A percentile compares a stretch with the other conserved stretches of the same genome.
phyloP scores from a whole-genome alignment of 1,140 invertebrate genomes.

The Diuraphis noxia region DNA sequence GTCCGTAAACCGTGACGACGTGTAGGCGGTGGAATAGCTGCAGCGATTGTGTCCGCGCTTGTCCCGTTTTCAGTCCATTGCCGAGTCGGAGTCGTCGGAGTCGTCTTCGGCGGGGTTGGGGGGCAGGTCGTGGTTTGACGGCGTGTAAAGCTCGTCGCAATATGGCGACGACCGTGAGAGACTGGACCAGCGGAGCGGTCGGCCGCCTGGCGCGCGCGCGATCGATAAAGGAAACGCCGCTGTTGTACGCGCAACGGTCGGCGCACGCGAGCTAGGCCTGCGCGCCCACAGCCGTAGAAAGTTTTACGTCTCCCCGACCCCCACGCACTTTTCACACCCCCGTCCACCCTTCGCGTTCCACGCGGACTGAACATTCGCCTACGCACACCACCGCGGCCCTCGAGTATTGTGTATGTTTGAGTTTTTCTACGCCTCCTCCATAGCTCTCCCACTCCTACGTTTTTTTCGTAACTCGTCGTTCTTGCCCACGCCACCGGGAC shows the following conservation, averaged over 20 bases:
- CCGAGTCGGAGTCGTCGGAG: not conserved
- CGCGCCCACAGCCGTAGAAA: conserved; percentile 12
- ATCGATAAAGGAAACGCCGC: conserved; percentile 41
- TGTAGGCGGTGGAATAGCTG: not conserved
- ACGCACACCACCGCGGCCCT: not conserved
- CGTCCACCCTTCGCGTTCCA: not conserved
- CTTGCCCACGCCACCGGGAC: not conserved
- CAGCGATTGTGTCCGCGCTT: not conserved
- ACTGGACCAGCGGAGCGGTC: conserved; percentile 40
- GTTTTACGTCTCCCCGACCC: not conserved
- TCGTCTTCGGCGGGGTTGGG: not conserved
- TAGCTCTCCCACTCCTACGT: too few species aligned
- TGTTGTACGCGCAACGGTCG: conserved; percentile 14
- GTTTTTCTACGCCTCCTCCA: not conserved
- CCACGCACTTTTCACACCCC: not conserved
- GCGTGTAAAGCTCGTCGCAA: conserved; percentile 49
- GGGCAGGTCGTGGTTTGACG: conserved; percentile 34
- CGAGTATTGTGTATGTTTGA: too few species aligned
- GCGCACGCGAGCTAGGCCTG: not conserved
- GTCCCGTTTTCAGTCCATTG: not conserved
- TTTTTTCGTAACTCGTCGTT: too few species aligned
- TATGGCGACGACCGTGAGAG: conserved; percentile 48
- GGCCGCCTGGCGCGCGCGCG: conserved; percentile 33
- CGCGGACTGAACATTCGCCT: not conserved
- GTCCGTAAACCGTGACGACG: not conserved